These are phyloP conservation scores for Mesorhabditis sp. DNA, from an alignment of 2,888 invertebrate genomes.

Conservation along the genomic window DNA sequence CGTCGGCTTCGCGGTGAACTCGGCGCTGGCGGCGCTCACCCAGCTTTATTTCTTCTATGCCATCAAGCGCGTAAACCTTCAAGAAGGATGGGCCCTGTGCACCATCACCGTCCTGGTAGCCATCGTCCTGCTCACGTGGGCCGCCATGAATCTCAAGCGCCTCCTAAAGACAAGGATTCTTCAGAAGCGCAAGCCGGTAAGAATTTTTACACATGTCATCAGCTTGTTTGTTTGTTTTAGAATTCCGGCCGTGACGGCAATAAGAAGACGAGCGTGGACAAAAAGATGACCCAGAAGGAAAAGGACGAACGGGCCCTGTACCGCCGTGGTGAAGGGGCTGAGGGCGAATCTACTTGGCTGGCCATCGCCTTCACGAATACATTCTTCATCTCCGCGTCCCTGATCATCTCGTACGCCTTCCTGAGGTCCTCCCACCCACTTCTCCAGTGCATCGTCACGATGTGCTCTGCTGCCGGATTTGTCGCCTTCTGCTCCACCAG, in stretches of 20 bases:
- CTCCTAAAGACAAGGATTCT: background rate
- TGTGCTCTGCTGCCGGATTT: background rate
- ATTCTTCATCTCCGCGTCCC: background rate
- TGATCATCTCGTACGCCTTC: background rate
- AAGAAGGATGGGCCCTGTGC: background rate
- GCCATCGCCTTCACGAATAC: background rate
- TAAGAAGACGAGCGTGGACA: background rate
- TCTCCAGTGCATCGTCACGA: background rate
- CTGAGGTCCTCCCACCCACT: background rate
- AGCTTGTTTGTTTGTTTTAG: too few relatives aligned
- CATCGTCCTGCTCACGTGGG: background rate
- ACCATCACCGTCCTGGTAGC: background rate
- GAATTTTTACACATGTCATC: too few relatives aligned
- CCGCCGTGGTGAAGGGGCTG: constrained; percentile 2
- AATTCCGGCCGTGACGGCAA: background rate
- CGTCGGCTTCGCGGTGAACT: background rate
- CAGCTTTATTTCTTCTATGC: background rate
- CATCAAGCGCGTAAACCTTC: background rate
- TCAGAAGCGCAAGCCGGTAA: background rate
- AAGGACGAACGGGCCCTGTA: constrained; percentile 3
- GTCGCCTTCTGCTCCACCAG: background rate
- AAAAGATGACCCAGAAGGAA: constrained; percentile 6
- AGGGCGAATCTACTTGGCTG: background rate
- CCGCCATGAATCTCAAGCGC: background rate
- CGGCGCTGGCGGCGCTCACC: background rate